phyloP scores from a whole-genome alignment of 2,888 invertebrate species.

The Mamestra brassicae region DNA sequence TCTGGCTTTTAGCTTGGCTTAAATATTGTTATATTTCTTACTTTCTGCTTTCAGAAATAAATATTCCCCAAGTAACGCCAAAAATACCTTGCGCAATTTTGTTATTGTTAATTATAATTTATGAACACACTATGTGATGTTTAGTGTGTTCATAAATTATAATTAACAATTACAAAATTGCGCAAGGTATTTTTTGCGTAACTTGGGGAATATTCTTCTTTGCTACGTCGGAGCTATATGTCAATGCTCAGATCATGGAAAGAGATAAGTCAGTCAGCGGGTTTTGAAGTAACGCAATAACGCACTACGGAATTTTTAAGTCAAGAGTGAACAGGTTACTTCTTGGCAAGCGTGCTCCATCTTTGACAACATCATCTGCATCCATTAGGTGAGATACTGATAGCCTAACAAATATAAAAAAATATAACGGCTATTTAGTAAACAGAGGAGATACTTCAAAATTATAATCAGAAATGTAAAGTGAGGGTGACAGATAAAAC shows the following conservation, averaged over 20 bases:
- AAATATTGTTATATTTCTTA: background rate
- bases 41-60: background rate
- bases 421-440: no score
- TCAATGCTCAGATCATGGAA: background rate
- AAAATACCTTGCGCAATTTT: background rate
- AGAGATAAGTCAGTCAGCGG: background rate
- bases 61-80: background rate
- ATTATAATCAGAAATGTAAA: no score
- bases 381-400: background rate
- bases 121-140: constrained; percentile 1
- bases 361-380: background rate
- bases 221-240: background rate
- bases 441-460: no score
- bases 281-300: no score
- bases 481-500: no score
- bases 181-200: background rate
- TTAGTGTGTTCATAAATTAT: constrained; percentile 1
- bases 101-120: constrained; percentile 4
- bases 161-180: constrained; percentile 4
- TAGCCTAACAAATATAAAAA: no score
- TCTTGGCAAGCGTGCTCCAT: background rate
- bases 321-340: background rate
- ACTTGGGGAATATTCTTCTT: background rate
- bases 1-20: constrained; percentile 18
- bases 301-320: background rate